Evolutionary conservation across 1,140 invertebrate species (phyloP).

Genomic region (Musca domestica): DNA sequence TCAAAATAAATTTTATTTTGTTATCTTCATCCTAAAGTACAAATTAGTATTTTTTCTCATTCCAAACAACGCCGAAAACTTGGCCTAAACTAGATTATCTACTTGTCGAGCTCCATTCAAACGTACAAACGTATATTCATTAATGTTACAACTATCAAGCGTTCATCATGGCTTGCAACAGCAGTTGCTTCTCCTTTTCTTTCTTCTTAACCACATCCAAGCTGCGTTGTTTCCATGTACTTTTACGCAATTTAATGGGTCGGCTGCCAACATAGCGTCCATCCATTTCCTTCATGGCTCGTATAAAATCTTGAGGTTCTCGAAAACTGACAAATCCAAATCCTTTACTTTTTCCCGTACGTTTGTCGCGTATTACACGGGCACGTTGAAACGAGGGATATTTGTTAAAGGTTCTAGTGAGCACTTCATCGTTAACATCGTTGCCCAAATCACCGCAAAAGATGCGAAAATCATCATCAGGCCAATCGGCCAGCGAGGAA

Average conservation of each 20-base stretch:
- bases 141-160: background rate
- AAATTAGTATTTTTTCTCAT: too few relatives aligned
- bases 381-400: constrained; percentile 93
- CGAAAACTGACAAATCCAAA: constrained; percentile 99
- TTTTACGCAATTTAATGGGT: constrained; percentile 96
- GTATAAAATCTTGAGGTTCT: constrained; percentile 95
- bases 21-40: too few relatives aligned
- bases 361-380: constrained; percentile 93
- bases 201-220: constrained; percentile 93
- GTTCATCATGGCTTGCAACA: constrained; percentile 66
- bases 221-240: constrained; percentile 92
- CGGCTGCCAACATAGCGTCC: constrained; percentile 95
- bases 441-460: constrained; percentile 99
- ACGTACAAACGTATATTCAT: too few relatives aligned
- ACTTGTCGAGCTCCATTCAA: too few relatives aligned
- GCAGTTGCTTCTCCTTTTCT: constrained; percentile 82
- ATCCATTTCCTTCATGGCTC: constrained; percentile 98
- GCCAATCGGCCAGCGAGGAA: constrained; percentile 85
- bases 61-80: too few relatives aligned
- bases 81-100: too few relatives aligned
- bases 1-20: too few relatives aligned
- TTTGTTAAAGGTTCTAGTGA: constrained; percentile 90
- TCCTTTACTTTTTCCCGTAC: constrained; percentile 97
- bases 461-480: constrained; percentile 94
- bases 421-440: constrained; percentile 96